phyloP scores from a whole-genome alignment of 64 coral and sea anemone species.

The Montipora efflorescens region DNA sequence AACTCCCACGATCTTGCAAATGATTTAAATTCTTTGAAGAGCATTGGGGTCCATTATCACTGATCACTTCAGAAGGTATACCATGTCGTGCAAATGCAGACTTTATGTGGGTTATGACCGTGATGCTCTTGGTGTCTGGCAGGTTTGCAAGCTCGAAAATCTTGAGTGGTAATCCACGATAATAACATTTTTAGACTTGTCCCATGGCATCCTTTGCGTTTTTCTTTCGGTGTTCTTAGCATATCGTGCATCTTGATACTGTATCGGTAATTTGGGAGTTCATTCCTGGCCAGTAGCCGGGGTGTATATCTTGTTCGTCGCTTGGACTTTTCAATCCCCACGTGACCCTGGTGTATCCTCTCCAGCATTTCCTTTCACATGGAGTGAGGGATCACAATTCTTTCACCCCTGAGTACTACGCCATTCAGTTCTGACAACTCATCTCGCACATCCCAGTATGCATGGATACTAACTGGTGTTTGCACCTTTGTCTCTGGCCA shows the following conservation, averaged over 20 bases:
- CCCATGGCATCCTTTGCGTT: background rate
- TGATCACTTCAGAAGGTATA: background rate
- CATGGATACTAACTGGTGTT: too few relatives aligned
- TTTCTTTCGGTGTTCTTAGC: background rate
- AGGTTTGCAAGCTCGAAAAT: slow-evolving; percentile 13
- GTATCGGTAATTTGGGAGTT: slow-evolving; percentile 36
- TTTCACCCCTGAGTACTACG: too few relatives aligned
- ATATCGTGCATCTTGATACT: slow-evolving; percentile 36
- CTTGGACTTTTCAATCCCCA: slow-evolving; percentile 43
- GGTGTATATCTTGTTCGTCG: slow-evolving; percentile 24
- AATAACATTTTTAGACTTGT: slow-evolving; percentile 6
- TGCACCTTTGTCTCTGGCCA: background rate
- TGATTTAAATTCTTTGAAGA: background rate
- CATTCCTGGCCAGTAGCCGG: slow-evolving; percentile 51
- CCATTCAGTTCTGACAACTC: too few relatives aligned
- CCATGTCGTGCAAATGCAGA: slow-evolving; percentile 22
- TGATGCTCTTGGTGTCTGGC: slow-evolving; percentile 10
- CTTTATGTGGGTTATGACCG: slow-evolving; percentile 6
- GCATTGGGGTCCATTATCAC: background rate
- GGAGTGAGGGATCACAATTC: background rate
- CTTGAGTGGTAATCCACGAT: slow-evolving; percentile 37
- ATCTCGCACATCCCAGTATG: too few relatives aligned
- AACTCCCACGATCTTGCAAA: background rate
- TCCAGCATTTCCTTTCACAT: slow-evolving; percentile 48
- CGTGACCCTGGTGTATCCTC: slow-evolving; percentile 40